Evolutionary conservation across 2,113 vertebrate genomes (phyloP).

Genomic region (Montifringilla adamsi): DNA sequence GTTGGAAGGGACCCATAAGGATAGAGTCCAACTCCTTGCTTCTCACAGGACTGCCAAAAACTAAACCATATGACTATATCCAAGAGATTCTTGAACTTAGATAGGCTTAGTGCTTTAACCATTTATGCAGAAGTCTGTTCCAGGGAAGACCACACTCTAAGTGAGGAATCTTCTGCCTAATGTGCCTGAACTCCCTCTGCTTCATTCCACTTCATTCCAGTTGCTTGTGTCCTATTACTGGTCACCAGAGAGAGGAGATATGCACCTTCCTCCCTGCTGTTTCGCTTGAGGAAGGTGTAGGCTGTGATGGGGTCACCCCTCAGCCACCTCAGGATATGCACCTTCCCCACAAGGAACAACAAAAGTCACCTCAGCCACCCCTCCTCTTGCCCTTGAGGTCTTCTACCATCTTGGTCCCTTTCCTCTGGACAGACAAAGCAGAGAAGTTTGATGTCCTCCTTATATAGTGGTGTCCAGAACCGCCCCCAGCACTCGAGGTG

Average conservation of each 20-base stretch:
- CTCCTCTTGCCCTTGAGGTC: neutral
- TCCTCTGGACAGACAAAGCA: neutral
- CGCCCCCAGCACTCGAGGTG: fast-evolving
- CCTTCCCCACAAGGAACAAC: neutral
- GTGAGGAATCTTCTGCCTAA: neutral
- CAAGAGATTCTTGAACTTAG: neutral
- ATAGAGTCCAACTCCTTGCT: neutral
- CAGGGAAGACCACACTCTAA: neutral
- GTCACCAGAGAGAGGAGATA: neutral
- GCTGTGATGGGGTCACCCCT: neutral
- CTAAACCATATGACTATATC: neutral
- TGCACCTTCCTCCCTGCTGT: neutral
- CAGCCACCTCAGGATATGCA: neutral
- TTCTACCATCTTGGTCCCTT: neutral
- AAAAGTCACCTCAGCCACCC: neutral
- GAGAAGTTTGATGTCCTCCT: neutral
- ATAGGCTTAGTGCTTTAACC: neutral
- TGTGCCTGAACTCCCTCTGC: neutral
- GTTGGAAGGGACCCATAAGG: neutral
- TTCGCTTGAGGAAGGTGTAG: neutral
- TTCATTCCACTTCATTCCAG: neutral
- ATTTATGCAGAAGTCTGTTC: neutral
- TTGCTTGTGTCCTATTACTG: neutral
- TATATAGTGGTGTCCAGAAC: fast-evolving
- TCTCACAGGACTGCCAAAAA: neutral